Base-by-base conservation (phyloP, 2,113 vertebrate species). In the Larimichthys polyactis region DNA sequence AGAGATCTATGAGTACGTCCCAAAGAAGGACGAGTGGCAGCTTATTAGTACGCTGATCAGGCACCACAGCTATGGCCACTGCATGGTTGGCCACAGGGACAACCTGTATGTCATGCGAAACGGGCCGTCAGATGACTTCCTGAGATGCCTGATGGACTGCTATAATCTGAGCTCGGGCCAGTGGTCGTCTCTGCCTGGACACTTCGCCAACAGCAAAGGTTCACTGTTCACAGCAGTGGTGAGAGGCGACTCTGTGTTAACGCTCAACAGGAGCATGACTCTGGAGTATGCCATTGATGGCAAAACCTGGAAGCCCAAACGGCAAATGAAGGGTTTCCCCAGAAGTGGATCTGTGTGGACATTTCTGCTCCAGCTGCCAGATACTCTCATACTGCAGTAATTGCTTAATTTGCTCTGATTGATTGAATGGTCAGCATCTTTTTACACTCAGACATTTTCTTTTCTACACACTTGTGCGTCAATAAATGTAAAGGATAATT, bases 131-230 rank as follows among this genome's bases (percentile, higher is more conserved):
- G 97, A 97, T 0, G 97, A 99, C 83, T 99, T 99, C 84, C 49
- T 99, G 69, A 90, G 96, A 1, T 98, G 97, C 0, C 78, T 95
- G 85, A 96, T 99, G 1, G 97, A 99, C 82, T 96, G 96, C 74
- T 97, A 96, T 79, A 96, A 95, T 85, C 91, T 98, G 51, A 96
- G 89, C 0, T 95, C 95, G 0, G 95, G 90, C 57, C 97, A 97
- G 88, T 99, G 97, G 97, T 96, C 94, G 0, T 92, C 96, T 2
- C 84, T 99, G 57, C 95, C 96, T 0, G 97, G 97, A 51, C 97
- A 97, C 88, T 98, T 96, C 4, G 72, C 96, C 60, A 99, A 98
- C 87, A 98, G 97, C 94, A 98, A 95, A 75, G 97, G 97, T 4
- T 96, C 97, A 0, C 95, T 99, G 16, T 98, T 98, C 85, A 97